A percentile compares a stretch with the other conserved stretches of the same genome.
Conservation (phyloP, 2,113 vertebrate species). For the Ictalurus furcatus region DNA sequence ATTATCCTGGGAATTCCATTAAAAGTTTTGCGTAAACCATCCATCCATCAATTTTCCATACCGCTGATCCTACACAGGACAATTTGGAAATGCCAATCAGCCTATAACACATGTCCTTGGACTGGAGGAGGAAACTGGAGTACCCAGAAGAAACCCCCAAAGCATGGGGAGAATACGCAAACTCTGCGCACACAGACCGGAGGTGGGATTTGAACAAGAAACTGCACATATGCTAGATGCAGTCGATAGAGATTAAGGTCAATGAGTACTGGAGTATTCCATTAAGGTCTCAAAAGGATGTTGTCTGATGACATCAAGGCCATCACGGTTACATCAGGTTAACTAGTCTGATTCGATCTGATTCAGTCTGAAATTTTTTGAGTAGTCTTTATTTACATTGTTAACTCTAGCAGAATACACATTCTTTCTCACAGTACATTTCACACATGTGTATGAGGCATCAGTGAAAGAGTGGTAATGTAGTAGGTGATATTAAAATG, state of each 20-base stretch:
- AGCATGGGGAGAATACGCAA: too few relatives aligned
- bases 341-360: not conserved
- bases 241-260: not conserved
- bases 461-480: not conserved
- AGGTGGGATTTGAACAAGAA: not conserved
- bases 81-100: not conserved
- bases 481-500: not conserved
- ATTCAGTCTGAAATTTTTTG: not conserved
- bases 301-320: not conserved
- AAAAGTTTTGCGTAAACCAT: not conserved
- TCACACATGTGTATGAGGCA: not conserved
- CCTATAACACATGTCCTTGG: too few relatives aligned
- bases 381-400: not conserved
- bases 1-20: not conserved
- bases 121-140: too few relatives aligned
- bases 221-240: not conserved
- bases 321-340: not conserved
- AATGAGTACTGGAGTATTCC: not conserved
- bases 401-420: not conserved
- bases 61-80: not conserved
- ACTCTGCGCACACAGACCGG: too few relatives aligned
- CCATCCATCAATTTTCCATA: too few relatives aligned
- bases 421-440: not conserved
- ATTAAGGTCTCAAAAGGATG: not conserved
- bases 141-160: too few relatives aligned